Conservation (phyloP, 2,888 invertebrate species). For the Lasiommata megera region DNA sequence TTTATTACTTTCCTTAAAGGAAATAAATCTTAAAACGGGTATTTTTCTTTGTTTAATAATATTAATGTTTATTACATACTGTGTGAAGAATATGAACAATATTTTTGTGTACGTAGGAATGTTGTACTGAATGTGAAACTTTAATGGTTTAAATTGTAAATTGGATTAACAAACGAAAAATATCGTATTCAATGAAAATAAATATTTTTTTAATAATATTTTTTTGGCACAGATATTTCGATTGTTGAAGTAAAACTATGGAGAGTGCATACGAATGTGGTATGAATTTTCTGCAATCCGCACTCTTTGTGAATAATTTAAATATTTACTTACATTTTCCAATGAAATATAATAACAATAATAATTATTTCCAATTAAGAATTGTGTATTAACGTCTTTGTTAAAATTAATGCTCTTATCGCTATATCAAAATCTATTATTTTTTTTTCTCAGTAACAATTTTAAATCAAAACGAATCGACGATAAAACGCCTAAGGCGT, state of each 20-base stretch:
- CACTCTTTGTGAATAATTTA: conserved; percentile 10
- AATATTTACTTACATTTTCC: background rate
- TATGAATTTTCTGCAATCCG: conserved; percentile 34
- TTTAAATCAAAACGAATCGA: too few species aligned
- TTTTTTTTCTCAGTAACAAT: too few species aligned
- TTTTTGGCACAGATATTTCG: conserved; percentile 51
- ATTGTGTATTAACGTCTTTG: background rate
- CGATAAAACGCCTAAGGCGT: too few species aligned
- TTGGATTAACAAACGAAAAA: background rate
- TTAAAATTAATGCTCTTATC: background rate
- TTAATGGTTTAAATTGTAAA: background rate
- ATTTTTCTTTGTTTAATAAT: too few species aligned
- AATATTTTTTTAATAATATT: conserved; percentile 18
- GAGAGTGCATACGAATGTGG: conserved; percentile 36
- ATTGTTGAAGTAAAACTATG: conserved; percentile 44
- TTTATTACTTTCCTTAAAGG: background rate
- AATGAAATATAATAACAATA: background rate
- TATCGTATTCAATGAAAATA: background rate
- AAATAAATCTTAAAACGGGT: background rate
- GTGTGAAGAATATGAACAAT: too few species aligned
- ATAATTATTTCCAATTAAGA: background rate
- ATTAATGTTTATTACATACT: too few species aligned
- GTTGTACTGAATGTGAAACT: too few species aligned
- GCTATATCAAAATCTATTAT: background rate
- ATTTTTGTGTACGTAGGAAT: too few species aligned